Base-by-base conservation (phyloP, 2,797 vertebrate species). In the Centropyge bicolor region DNA sequence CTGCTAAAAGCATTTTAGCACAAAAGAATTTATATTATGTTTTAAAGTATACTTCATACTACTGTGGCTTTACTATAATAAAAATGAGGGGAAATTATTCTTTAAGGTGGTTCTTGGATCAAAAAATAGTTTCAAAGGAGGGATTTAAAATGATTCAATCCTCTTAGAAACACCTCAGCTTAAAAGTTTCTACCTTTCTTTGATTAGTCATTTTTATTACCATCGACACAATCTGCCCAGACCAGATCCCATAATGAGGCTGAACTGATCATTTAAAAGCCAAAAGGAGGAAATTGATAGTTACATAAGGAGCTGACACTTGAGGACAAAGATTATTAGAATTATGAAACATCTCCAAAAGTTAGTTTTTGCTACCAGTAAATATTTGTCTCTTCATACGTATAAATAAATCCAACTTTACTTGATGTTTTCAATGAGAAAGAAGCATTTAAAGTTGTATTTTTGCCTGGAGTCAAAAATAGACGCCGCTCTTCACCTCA, bases 241-340 rank as follows among this genome's bases (percentile, higher is more conserved):
- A 35, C 51, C n/a, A 45, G 49, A 80, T 72, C 61, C 69, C 27
- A 61, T 63, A 73, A 82, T 70, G 60, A 60, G 63, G 6, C 49
- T 35, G 11, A 11, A 48, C 36, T 46, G 62, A 65, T 60, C 0
- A 65, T 70, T 46, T 62, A 51, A 68, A 55, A 27, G 38, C 63
- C 27, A 55, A 60, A 55, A 56, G 12, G 0, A 24, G 16, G 19
- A 40, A 46, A 81, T 54, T 57, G 27, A 17, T 8, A 5, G 22
- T 71, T 22, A 56, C 24, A 51, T 60, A 48, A 69, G 40, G 19
- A 67, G 46, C 51, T 57, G 41, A 4, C 19, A 49, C 35, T 60
- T 36, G 62, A 22, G 51, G 67, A 70, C 16, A 51, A n/a, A 77
- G 9, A 41, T 20, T 43, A 20, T 51, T 8, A 52, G 10, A 65